Evolutionary conservation across 2,113 vertebrate genomes (phyloP).

Genomic region (Zapornia atra): DNA sequence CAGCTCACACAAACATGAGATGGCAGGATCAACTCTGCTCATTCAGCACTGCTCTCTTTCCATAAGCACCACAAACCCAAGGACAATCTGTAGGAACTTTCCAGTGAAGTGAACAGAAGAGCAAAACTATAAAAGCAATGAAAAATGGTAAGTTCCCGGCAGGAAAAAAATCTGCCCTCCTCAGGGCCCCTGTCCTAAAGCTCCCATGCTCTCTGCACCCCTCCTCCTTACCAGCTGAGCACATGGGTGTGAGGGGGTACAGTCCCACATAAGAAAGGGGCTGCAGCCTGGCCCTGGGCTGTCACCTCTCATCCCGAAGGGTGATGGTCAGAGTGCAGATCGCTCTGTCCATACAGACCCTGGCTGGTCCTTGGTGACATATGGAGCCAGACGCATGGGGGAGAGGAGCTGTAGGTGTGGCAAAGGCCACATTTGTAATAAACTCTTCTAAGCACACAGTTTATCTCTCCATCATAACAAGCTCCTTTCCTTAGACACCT

Average conservation of each 20-base stretch:
- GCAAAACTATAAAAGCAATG: background rate
- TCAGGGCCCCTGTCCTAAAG: background rate
- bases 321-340: background rate
- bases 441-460: background rate
- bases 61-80: background rate
- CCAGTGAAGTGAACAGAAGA: background rate
- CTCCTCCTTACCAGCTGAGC: background rate
- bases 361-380: background rate
- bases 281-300: background rate
- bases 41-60: background rate
- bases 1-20: background rate
- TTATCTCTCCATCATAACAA: background rate
- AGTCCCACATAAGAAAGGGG: background rate
- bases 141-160: background rate
- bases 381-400: background rate
- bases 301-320: background rate
- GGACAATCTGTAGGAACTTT: background rate
- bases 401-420: background rate
- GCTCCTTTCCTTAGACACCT: background rate
- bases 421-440: background rate
- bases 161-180: background rate
- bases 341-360: background rate
- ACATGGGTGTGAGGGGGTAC: background rate
- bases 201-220: accelerated
- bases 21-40: background rate